These are phyloP conservation scores for Loriculus beryllinus DNA, from an alignment of 2,797 vertebrate species.

Conservation along the genomic window DNA sequence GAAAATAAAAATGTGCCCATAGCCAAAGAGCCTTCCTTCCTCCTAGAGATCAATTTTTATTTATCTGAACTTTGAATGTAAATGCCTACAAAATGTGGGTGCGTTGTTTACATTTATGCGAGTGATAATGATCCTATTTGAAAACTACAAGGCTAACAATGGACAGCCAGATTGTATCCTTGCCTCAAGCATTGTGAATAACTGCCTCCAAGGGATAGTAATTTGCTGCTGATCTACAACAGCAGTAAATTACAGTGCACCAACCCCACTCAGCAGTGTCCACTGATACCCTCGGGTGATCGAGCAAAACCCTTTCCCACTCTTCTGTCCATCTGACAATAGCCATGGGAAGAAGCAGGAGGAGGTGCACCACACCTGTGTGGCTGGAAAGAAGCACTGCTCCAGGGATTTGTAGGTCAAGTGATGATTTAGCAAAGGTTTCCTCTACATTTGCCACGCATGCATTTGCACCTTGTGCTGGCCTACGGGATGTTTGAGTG, in stretches of 20 bases:
- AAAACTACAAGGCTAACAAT: not conserved
- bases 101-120: not conserved
- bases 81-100: not conserved
- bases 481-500: not conserved
- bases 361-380: not conserved
- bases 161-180: conserved; percentile 25
- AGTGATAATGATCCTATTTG: not conserved
- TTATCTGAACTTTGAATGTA: not conserved
- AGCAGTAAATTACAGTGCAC: not conserved
- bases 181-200: not conserved
- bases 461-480: not conserved
- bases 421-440: not conserved
- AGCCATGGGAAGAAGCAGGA: not conserved
- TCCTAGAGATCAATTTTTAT: not conserved
- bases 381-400: not conserved
- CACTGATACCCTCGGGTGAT: not conserved
- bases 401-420: not conserved
- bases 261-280: not conserved
- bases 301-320: not conserved
- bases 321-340: not conserved
- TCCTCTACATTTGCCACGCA: not conserved
- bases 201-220: not conserved
- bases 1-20: not conserved
- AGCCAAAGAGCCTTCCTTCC: not conserved
- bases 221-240: not conserved